A percentile compares a stretch with the other conserved stretches of the same genome.
Evolutionary conservation across 1,140 invertebrate genomes (phyloP).

Genomic region (Ephestia elutella): DNA sequence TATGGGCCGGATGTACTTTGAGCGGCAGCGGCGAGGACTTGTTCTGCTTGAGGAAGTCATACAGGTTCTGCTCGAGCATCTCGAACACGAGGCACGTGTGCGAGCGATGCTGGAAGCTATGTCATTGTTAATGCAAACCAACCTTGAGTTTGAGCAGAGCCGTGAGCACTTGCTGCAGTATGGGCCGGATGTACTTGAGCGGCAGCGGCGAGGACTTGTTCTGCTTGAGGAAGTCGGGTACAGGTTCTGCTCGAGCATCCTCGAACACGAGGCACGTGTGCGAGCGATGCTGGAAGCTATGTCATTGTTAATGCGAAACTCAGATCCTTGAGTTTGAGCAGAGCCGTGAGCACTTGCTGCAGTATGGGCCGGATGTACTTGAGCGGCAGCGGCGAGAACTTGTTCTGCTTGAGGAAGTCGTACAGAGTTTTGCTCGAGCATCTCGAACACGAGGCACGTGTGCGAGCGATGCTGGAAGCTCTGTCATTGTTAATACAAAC

Average conservation of each 20-base stretch:
- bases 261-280: no score
- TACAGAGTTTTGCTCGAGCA: constrained; percentile 99
- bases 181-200: constrained; percentile 98
- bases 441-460: constrained; percentile 99
- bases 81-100: no score
- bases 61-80: constrained; percentile 99
- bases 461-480: no score
- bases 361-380: constrained; percentile 99
- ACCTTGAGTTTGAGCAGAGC: constrained; percentile 97
- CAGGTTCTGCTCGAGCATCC: constrained; percentile 99
- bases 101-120: no score
- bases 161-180: constrained; percentile 98
- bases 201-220: constrained; percentile 99
- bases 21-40: constrained; percentile 98
- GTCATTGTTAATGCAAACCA: constrained; percentile 23
- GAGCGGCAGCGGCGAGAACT: constrained; percentile 97
- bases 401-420: constrained; percentile 99
- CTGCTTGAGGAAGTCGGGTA: constrained; percentile 99
- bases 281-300: no score
- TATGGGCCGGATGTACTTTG: constrained; percentile 99
- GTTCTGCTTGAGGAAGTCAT: constrained; percentile 99
- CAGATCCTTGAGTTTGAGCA: constrained; percentile 98
- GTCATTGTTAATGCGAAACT: constrained; percentile 48
- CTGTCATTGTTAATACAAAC: constrained; percentile 7
- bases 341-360: constrained; percentile 98